Conservation (phyloP, 1,140 invertebrate species). For the Holotrichia oblita region DNA sequence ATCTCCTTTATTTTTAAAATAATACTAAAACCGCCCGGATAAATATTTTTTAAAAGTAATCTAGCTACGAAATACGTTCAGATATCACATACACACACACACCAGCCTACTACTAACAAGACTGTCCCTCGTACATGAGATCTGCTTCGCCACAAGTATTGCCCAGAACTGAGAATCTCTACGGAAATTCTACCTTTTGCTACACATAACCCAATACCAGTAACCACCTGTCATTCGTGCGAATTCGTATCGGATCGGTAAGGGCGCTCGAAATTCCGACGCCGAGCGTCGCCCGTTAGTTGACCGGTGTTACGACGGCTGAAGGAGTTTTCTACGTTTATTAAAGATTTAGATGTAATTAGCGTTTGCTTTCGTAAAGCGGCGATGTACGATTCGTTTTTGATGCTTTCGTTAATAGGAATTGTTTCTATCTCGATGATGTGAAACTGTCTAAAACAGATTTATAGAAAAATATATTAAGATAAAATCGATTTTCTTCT, state of each 20-base stretch:
- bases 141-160: background rate
- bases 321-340: background rate
- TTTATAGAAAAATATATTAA: too few relatives aligned
- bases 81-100: too few relatives aligned
- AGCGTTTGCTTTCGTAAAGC: too few relatives aligned
- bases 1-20: too few relatives aligned
- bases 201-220: background rate
- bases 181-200: background rate
- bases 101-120: background rate
- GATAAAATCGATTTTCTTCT: too few relatives aligned
- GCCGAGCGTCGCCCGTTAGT: background rate
- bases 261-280: background rate
- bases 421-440: too few relatives aligned
- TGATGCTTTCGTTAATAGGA: too few relatives aligned
- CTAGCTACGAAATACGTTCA: background rate
- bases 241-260: background rate
- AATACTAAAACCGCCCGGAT: too few relatives aligned
- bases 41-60: background rate
- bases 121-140: background rate
- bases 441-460: too few relatives aligned
- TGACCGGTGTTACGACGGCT: background rate
- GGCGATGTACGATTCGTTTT: too few relatives aligned
- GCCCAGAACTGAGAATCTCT: conserved; percentile 19
- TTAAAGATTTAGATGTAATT: too few relatives aligned
- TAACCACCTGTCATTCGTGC: conserved; percentile 32